Conservation (phyloP, 2,113 vertebrate species). For the Prunella himalayana region DNA sequence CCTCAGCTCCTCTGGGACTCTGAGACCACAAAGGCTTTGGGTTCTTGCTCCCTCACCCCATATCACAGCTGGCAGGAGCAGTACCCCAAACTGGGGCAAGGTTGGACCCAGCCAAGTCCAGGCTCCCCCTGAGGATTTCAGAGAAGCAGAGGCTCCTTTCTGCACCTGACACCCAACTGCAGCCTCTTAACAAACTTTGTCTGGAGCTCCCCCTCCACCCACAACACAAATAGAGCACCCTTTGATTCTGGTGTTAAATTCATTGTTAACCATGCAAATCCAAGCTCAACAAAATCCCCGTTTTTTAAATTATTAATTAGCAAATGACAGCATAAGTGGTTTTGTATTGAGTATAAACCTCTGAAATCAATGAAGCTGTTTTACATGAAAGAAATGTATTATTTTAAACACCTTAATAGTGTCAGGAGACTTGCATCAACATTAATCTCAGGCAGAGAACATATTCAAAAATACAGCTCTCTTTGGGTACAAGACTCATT, state of each 20-base stretch:
- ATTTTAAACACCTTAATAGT: constrained; percentile 32
- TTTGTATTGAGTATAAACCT: constrained; percentile 71
- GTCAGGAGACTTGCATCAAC: neutral
- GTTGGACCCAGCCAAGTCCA: neutral
- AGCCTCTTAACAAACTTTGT: neutral
- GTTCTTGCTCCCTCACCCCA: neutral
- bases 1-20: neutral
- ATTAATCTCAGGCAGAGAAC: neutral
- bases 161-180: neutral
- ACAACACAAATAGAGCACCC: neutral
- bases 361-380: constrained; percentile 60
- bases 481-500: neutral
- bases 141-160: neutral
- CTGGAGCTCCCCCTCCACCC: neutral
- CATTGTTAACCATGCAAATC: constrained; percentile 52
- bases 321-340: constrained; percentile 75
- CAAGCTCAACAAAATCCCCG: constrained; percentile 65
- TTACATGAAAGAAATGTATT: constrained; percentile 59
- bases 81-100: neutral
- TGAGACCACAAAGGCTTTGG: neutral
- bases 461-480: neutral
- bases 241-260: constrained; percentile 58
- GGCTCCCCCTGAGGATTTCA: rapidly evolving
- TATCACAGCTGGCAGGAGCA: neutral
- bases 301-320: constrained; percentile 77